phyloP scores from a whole-genome alignment of 2,797 vertebrate genomes.

The Chrysocyon brachyurus region DNA sequence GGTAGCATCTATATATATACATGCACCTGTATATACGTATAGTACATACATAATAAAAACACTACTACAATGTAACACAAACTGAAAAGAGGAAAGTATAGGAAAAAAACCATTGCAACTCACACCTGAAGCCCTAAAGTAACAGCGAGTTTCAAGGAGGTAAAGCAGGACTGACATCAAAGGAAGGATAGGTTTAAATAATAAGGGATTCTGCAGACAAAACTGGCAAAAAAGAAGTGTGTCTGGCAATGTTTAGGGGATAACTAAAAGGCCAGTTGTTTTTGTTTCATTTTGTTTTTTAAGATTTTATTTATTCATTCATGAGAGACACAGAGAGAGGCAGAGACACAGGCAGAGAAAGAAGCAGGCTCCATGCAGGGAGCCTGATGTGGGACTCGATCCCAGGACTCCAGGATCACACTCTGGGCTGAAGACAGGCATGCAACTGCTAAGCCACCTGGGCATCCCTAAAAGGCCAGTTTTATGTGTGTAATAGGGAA shows the following conservation, averaged over 20 bases:
- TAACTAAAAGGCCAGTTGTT: background rate
- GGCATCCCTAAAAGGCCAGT: no score
- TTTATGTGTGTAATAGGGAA: background rate
- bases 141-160: background rate
- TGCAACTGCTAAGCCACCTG: no score
- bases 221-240: conserved; percentile 45
- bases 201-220: background rate
- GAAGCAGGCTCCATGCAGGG: no score
- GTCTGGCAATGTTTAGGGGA: background rate
- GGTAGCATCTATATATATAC: background rate
- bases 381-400: no score
- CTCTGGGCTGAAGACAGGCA: no score
- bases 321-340: no score
- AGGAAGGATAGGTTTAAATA: background rate
- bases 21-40: background rate
- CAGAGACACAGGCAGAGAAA: no score
- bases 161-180: background rate
- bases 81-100: conserved; percentile 6
- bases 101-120: background rate
- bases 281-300: no score
- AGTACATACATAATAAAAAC: background rate
- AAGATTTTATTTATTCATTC: no score
- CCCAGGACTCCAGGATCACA: no score
- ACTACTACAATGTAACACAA: background rate
- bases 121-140: background rate